Percentiles rank a stretch among this genome's conserved stretches.
Evolutionary conservation across 2,113 vertebrate genomes (phyloP).

Genomic region (Tragelaphus scriptus): DNA sequence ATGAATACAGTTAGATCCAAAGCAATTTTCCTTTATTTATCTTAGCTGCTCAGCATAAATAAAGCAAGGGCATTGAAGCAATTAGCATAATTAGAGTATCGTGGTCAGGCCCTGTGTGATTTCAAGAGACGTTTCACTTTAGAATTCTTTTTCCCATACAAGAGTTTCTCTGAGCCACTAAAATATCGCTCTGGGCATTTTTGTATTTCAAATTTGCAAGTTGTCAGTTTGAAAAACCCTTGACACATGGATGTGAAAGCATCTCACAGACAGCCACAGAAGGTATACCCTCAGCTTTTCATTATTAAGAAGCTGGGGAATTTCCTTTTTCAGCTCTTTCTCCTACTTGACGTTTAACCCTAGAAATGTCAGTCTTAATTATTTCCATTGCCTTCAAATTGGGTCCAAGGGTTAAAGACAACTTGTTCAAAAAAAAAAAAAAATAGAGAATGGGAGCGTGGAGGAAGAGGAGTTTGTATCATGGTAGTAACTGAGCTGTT

Average conservation of each 20-base stretch:
- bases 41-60: slow-evolving; percentile 99
- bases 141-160: slow-evolving; percentile 83
- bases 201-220: slow-evolving; percentile 91
- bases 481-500: background rate
- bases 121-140: slow-evolving; percentile 90
- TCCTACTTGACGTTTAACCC: slow-evolving; percentile 85
- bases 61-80: slow-evolving; percentile 99
- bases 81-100: slow-evolving; percentile 99
- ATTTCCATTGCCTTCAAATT: slow-evolving; percentile 74
- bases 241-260: slow-evolving; percentile 85
- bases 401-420: slow-evolving; percentile 82
- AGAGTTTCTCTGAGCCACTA: slow-evolving; percentile 85
- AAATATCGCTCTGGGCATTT: slow-evolving; percentile 90
- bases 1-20: slow-evolving; percentile 99
- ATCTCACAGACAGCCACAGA: slow-evolving; percentile 82
- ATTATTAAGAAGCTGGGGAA: slow-evolving; percentile 86
- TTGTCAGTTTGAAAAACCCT: slow-evolving; percentile 90
- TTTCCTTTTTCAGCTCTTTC: slow-evolving; percentile 85
- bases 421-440: slow-evolving; percentile 54
- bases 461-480: background rate
- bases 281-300: slow-evolving; percentile 87
- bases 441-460: background rate
- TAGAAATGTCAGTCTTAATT: slow-evolving; percentile 85
- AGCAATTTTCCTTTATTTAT: slow-evolving; percentile 99
- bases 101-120: slow-evolving; percentile 98